These are phyloP conservation scores for Campoplex capitator DNA, from an alignment of 2,888 invertebrate species.

Conservation along the genomic window DNA sequence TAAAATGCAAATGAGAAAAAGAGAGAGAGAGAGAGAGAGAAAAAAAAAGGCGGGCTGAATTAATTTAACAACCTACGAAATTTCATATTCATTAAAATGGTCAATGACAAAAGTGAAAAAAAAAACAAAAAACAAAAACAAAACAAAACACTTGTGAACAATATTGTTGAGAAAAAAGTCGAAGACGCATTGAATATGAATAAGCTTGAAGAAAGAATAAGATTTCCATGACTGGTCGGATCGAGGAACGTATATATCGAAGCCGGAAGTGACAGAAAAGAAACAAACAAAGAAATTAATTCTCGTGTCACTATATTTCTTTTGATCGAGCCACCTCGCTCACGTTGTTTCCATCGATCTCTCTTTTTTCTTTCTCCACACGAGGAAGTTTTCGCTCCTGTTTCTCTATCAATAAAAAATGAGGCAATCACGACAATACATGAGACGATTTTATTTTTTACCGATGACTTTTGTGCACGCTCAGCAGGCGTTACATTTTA, in stretches of 20 bases:
- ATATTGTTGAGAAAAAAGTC: neutral
- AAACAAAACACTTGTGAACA: neutral
- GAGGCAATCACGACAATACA: conserved; percentile 28
- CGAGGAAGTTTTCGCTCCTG: neutral
- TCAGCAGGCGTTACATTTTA: conserved; percentile 45
- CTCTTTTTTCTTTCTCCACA: neutral
- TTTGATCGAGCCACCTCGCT: neutral
- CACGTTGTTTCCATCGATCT: conserved; percentile 9
- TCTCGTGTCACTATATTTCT: conserved; percentile 42
- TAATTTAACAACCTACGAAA: conserved; percentile 25
- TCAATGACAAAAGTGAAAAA: neutral
- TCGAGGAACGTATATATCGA: conserved; percentile 14
- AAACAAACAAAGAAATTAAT: conserved; percentile 31
- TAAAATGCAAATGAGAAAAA: conserved; percentile 12
- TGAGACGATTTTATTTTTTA: too few species aligned
- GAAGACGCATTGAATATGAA: neutral
- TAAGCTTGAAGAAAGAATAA: conserved; percentile 24
- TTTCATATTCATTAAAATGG: conserved; percentile 18
- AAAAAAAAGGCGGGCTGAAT: neutral
- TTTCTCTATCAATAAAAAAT: conserved; percentile 29
- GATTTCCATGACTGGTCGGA: conserved; percentile 38
- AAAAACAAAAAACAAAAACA: too few species aligned
- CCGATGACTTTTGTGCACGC: conserved; percentile 10
- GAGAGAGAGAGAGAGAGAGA: neutral
- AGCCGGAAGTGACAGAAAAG: conserved; percentile 53